These are phyloP conservation scores for Cataglyphis rosenhaueri DNA, from an alignment of 2,888 invertebrate genomes.

Conservation along the genomic window DNA sequence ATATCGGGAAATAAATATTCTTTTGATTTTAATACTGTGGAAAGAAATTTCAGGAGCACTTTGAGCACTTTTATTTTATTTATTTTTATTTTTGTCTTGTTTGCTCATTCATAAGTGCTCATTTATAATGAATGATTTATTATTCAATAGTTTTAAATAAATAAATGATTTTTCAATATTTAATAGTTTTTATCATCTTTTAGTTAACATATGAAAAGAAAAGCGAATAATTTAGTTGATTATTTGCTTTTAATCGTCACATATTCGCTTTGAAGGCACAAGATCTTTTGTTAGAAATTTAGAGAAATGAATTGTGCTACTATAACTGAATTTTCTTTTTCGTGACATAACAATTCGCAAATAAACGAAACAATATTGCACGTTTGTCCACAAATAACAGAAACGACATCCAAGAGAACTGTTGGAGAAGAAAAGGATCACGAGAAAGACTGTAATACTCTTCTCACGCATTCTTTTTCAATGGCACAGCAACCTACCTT, in stretches of 20 bases:
- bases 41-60: neutral
- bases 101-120: too few species aligned
- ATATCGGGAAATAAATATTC: neutral
- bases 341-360: slow-evolving; percentile 7
- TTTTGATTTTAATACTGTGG: neutral
- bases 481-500: slow-evolving; percentile 34
- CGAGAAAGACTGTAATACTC: slow-evolving; percentile 30
- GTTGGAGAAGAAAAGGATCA: slow-evolving; percentile 22
- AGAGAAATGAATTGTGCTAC: neutral
- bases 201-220: neutral
- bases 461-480: slow-evolving; percentile 37
- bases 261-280: neutral
- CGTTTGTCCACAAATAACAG: slow-evolving; percentile 47
- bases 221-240: slow-evolving; percentile 6
- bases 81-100: neutral
- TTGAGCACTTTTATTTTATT: neutral
- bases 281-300: neutral
- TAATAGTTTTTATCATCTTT: neutral
- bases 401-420: slow-evolving; percentile 16
- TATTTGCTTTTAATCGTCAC: neutral
- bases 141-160: neutral
- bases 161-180: neutral
- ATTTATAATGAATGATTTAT: neutral
- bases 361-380: slow-evolving; percentile 21
- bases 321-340: neutral